Percentiles rank a stretch among this genome's conserved stretches.
Evolutionary conservation across 2,888 invertebrate genomes (phyloP).

Genomic region (Dicyrtomina minuta): DNA sequence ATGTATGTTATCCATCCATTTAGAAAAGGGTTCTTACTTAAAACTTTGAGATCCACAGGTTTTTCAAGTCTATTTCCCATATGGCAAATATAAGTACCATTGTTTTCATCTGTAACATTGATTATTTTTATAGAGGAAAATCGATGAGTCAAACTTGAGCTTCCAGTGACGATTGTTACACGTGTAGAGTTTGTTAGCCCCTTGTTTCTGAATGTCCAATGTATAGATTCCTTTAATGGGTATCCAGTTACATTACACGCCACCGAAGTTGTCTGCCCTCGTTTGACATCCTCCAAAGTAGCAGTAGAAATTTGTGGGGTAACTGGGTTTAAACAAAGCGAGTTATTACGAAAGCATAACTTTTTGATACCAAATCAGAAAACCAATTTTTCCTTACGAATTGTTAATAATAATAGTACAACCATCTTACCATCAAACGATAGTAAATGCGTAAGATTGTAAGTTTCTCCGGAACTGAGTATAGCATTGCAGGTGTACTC

Average conservation of each 20-base stretch:
- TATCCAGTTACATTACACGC: conserved; percentile 49
- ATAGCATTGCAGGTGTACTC: conserved; percentile 63
- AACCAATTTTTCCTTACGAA: too few relatives aligned
- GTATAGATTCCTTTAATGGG: conserved; percentile 41
- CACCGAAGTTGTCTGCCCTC: conserved; percentile 39
- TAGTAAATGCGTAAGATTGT: conserved; percentile 37
- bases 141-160: conserved; percentile 41
- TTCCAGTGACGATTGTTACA: conserved; percentile 32
- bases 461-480: conserved; percentile 31
- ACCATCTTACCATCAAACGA: conserved; percentile 41
- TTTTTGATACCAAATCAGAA: too few relatives aligned
- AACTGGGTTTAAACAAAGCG: conserved; percentile 9
- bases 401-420: neutral
- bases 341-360: too few relatives aligned
- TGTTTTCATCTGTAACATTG: conserved; percentile 44
- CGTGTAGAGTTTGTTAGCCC: conserved; percentile 17
- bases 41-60: conserved; percentile 10
- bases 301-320: conserved; percentile 4
- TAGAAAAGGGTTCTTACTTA: conserved; percentile 18
- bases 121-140: conserved; percentile 42
- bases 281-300: conserved; percentile 21
- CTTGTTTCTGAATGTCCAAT: conserved; percentile 38
- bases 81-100: conserved; percentile 41
- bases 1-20: too few relatives aligned
- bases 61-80: neutral